Base-by-base conservation (phyloP, 2,888 invertebrate genomes). In the Caradrina kadenii region DNA sequence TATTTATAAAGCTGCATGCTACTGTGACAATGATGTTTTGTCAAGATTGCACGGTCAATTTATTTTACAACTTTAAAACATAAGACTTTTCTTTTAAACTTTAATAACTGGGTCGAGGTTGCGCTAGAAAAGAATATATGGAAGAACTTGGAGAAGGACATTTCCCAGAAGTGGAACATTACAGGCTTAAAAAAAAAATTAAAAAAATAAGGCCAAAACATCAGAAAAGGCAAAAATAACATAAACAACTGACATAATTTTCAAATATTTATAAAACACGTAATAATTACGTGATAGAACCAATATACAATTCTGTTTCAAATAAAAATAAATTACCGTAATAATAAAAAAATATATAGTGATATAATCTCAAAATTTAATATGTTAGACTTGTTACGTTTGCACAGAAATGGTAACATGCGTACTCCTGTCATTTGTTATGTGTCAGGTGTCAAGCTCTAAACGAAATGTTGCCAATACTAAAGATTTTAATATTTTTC, bases 301-400 rank as follows among this genome's bases (percentile, higher is more conserved):
- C 2, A 42, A 42, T 15, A n/a, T 42, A 42, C 2, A 42, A 42
- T 42, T 42, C 4, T 15, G 15, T 15, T 15, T 4, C 8, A 42
- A 26, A 42, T 42, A 15, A 42, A 42, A 42, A 10, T 15, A 42
- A 0, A 15, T 11, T 3, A 42, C 42, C 11, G 11, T 15, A 2
- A 45, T 45, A 15, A 45, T 15, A 2, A 45, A 17, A 15, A 45
- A 17, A 17, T 17, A 5, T 10, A 5, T 17, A 45, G 13, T 0
- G 2, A 10, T 10, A 0, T 17, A 10, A 22, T 17, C 26, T n/a
- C 7, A 48, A 13, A 63, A 19, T 22, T 10, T 7, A 17, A 31
- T n/a, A 73, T 42, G 19, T 19, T 49, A 0, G 64, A 64, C 49
- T 70, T 70, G 31, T 49, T 31, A 55, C 19, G 31, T 70, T 70